A percentile compares a stretch with the other conserved stretches of the same genome.
phyloP scores from a whole-genome alignment of 2,113 vertebrate genomes.

The Callithrix jacchus region DNA sequence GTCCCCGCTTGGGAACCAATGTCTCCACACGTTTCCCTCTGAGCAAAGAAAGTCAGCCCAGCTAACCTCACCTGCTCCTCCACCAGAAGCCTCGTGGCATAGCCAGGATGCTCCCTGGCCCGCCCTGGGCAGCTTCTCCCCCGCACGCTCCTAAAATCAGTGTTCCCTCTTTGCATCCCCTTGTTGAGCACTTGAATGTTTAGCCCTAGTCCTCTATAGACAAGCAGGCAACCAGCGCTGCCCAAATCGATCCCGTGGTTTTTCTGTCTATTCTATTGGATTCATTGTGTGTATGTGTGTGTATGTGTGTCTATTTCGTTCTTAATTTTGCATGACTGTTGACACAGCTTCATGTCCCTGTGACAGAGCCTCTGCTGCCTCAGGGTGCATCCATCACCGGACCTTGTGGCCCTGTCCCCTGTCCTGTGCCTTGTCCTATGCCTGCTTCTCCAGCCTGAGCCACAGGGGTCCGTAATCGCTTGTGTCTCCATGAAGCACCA shows the following conservation, averaged over 20 bases:
- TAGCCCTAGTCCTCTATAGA: conserved; percentile 93
- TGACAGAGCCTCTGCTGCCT: conserved; percentile 69
- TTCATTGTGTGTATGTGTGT: conserved; percentile 53
- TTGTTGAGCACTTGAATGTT: conserved; percentile 86
- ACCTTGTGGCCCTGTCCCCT: conserved; percentile 66
- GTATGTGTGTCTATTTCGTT: conserved; percentile 73
- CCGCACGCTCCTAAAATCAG: conserved; percentile 76
- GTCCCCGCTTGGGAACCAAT: conserved; percentile 46
- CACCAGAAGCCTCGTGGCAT: accelerated
- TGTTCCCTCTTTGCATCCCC: conserved; percentile 78
- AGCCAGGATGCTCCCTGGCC: neutral
- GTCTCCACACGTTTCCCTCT: conserved; percentile 61
- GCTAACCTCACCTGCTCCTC: neutral
- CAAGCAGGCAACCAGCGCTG: conserved; percentile 99
- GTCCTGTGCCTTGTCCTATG: conserved; percentile 48
- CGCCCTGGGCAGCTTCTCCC: neutral
- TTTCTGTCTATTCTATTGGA: conserved; percentile 50
- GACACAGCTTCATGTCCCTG: conserved; percentile 46
- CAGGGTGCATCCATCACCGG: conserved; percentile 84
- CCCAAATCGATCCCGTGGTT: conserved; percentile 84
- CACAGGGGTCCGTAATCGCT: neutral
- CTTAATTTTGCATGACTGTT: conserved; percentile 82
- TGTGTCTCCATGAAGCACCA: accelerated
- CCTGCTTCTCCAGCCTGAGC: conserved; percentile 59
- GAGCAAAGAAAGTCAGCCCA: neutral